Conservation (phyloP, 2,113 vertebrate species). For the Pseudolaguvia tuberculata region DNA sequence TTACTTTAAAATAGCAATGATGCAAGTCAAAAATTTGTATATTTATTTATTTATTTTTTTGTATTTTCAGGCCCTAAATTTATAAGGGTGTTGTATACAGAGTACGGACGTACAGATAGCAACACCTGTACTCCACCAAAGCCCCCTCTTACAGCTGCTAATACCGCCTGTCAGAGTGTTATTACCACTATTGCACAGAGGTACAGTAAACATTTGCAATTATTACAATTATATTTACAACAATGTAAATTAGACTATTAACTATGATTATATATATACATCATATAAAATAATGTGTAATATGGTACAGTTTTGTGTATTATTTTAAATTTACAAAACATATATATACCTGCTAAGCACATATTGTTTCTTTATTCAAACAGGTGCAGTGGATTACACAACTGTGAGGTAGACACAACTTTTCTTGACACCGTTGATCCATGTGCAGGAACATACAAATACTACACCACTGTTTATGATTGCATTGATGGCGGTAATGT, state of each 20-base stretch:
- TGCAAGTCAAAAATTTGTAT: too few species aligned
- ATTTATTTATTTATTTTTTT: too few species aligned
- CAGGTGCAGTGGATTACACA: conserved; percentile 27
- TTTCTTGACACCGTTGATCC: neutral
- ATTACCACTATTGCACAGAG: too few species aligned
- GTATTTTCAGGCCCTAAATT: conserved; percentile 18
- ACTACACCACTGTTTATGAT: conserved; percentile 26
- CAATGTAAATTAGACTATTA: too few species aligned
- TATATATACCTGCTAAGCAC: neutral
- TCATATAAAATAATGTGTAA: too few species aligned
- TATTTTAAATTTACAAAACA: neutral
- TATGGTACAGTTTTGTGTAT: too few species aligned
- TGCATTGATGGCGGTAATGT: conserved; percentile 26
- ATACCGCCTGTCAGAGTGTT: conserved; percentile 3
- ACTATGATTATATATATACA: too few species aligned
- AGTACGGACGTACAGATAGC: neutral
- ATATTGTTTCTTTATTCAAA: neutral
- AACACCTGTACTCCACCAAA: neutral
- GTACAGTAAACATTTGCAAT: too few species aligned
- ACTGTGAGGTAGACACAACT: conserved; percentile 23
- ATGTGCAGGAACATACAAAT: conserved; percentile 27
- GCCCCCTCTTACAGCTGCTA: neutral
- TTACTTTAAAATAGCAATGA: too few species aligned
- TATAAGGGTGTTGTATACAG: conserved; percentile 16
- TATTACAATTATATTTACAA: too few species aligned